Evolutionary conservation across 2,888 invertebrate genomes (phyloP).

Genomic region (Hydrotaea diabolus): DNA sequence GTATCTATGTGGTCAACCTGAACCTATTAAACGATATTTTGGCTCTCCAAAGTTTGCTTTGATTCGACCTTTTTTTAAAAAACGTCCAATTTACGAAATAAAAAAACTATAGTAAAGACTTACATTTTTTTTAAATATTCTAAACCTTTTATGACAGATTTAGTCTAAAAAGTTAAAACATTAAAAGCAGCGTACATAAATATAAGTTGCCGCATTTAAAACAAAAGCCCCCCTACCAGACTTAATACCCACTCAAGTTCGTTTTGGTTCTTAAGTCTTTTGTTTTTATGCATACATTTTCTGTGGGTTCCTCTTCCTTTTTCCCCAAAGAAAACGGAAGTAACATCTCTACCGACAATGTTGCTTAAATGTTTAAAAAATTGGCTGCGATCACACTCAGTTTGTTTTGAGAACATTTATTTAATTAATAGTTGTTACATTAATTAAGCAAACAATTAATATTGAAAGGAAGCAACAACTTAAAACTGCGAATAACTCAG

Average conservation of each 20-base stretch:
- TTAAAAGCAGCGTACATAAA: not conserved
- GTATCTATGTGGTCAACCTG: too few relatives aligned
- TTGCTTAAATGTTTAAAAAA: not conserved
- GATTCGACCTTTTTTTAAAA: too few relatives aligned
- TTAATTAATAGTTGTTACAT: constrained; percentile 43
- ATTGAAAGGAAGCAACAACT: not conserved
- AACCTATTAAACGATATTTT: too few relatives aligned
- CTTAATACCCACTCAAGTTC: not conserved
- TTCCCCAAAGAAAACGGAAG: constrained; percentile 44
- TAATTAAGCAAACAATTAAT: constrained; percentile 45
- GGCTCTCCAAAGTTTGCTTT: too few relatives aligned
- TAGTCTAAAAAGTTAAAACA: not conserved
- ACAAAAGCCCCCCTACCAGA: not conserved
- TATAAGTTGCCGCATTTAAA: not conserved
- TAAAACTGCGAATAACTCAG: too few relatives aligned
- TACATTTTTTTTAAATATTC: too few relatives aligned
- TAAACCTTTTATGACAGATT: not conserved
- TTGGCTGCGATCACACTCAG: not conserved
- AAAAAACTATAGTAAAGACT: too few relatives aligned
- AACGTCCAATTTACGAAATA: too few relatives aligned
- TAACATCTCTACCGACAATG: constrained; percentile 30
- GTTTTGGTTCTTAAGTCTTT: constrained; percentile 56
- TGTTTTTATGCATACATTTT: constrained; percentile 27
- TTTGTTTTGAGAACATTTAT: constrained; percentile 1
- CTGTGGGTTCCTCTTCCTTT: not conserved